These are phyloP conservation scores for Pollenia griseotomentosa DNA, from an alignment of 2,888 invertebrate genomes.

Conservation along the genomic window DNA sequence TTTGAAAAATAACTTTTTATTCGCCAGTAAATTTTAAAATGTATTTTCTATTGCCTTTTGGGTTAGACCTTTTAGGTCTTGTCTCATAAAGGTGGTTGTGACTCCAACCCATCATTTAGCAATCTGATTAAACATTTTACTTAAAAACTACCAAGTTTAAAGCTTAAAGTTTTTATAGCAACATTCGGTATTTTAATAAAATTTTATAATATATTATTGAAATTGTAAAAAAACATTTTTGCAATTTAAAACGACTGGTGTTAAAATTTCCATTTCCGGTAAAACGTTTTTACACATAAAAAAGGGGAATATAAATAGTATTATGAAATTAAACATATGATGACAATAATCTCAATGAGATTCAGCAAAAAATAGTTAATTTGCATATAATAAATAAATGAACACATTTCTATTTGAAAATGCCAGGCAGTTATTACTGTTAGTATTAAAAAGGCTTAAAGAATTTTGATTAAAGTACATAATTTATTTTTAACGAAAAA, in stretches of 20 bases:
- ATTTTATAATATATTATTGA: neutral
- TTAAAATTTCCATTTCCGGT: conserved; percentile 33
- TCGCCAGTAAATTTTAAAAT: too few relatives aligned
- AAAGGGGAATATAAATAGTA: conserved; percentile 31
- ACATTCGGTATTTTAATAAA: neutral
- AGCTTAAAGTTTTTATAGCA: neutral
- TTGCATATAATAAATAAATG: conserved; percentile 48
- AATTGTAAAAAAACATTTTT: neutral
- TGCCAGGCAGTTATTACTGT: neutral
- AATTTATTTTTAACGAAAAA: conserved; percentile 1
- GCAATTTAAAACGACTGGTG: conserved; percentile 23
- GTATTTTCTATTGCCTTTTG: too few relatives aligned
- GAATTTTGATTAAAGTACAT: conserved; percentile 5
- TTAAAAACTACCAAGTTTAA: too few relatives aligned
- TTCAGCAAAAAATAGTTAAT: conserved; percentile 16
- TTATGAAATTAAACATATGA: conserved; percentile 56
- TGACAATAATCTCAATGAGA: conserved; percentile 20
- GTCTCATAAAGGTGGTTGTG: too few relatives aligned
- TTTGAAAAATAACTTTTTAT: too few relatives aligned
- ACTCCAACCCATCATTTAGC: too few relatives aligned
- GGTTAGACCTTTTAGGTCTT: too few relatives aligned
- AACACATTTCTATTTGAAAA: neutral
- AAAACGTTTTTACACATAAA: neutral
- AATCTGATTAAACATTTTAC: too few relatives aligned
- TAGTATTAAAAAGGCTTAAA: neutral